Conservation (phyloP, 2,797 vertebrate genomes). For the Danio aesculapii region DNA sequence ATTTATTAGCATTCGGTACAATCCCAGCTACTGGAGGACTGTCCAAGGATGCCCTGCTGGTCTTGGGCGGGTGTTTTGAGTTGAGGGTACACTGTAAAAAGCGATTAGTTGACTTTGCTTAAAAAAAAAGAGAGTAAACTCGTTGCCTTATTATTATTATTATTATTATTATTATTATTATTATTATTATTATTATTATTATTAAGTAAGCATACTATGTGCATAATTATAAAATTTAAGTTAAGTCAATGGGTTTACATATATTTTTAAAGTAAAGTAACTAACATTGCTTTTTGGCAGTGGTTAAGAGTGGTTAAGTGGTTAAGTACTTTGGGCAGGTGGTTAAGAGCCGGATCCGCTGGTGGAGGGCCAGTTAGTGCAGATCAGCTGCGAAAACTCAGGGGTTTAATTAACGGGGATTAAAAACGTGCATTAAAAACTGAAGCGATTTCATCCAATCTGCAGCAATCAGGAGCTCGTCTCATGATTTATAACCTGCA, state of each 20-base stretch:
- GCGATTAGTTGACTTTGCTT: too few species aligned
- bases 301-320: too few species aligned
- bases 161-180: too few species aligned
- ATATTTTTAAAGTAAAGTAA: too few species aligned
- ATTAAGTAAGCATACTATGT: too few species aligned
- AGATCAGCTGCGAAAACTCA: conserved; percentile 58
- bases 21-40: conserved; percentile 51
- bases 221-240: too few species aligned
- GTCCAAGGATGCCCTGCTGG: conserved; percentile 67
- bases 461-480: too few species aligned
- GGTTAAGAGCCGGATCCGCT: conserved; percentile 51
- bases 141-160: too few species aligned
- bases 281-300: conserved; percentile 5
- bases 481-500: background rate
- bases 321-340: too few species aligned
- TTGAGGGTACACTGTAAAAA: conserved; percentile 51
- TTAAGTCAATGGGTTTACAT: too few species aligned
- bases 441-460: background rate
- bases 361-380: conserved; percentile 26
- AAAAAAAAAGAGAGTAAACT: too few species aligned
- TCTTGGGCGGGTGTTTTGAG: conserved; percentile 54
- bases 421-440: conserved; percentile 14
- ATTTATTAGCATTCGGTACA: conserved; percentile 56
- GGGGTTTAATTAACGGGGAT: conserved; percentile 40
- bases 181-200: too few species aligned